Evolutionary conservation across 2,888 invertebrate species (phyloP).

Genomic region (Oscheius sp.): DNA sequence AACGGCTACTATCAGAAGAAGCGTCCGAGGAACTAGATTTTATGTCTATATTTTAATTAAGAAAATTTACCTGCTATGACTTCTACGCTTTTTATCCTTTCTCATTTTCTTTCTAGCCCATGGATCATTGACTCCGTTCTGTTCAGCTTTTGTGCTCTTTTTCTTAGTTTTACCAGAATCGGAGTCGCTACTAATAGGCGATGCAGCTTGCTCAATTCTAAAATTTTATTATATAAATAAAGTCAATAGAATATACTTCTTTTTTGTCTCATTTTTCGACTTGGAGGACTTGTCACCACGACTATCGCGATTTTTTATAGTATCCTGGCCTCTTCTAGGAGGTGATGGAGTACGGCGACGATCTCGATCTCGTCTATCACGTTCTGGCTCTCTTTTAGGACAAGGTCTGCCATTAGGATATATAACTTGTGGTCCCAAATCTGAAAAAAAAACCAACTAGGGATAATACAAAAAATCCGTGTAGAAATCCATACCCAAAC

Average conservation of each 20-base stretch:
- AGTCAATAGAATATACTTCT: not conserved
- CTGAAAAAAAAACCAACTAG: slow-evolving; percentile 18
- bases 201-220: slow-evolving; percentile 2
- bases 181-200: slow-evolving; percentile 42
- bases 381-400: not conserved
- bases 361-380: slow-evolving; percentile 10
- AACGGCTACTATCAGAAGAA: slow-evolving; percentile 13
- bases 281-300: not conserved
- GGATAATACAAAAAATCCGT: not conserved
- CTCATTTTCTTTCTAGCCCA: slow-evolving; percentile 15
- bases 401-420: slow-evolving; percentile 34
- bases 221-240: slow-evolving; percentile 4
- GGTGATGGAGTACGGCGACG: slow-evolving; percentile 1
- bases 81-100: not conserved
- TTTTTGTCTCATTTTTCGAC: not conserved
- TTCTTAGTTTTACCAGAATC: slow-evolving; percentile 8
- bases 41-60: too few relatives aligned
- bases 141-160: not conserved
- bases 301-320: not conserved
- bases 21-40: slow-evolving; percentile 11
- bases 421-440: slow-evolving; percentile 44
- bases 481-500: too few relatives aligned
- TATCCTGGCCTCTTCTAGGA: slow-evolving; percentile 1
- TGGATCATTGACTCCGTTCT: slow-evolving; percentile 6
- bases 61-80: slow-evolving; percentile 13